These are phyloP conservation scores for Hymenopus coronatus DNA, from an alignment of 2,888 invertebrate species.

Conservation along the genomic window DNA sequence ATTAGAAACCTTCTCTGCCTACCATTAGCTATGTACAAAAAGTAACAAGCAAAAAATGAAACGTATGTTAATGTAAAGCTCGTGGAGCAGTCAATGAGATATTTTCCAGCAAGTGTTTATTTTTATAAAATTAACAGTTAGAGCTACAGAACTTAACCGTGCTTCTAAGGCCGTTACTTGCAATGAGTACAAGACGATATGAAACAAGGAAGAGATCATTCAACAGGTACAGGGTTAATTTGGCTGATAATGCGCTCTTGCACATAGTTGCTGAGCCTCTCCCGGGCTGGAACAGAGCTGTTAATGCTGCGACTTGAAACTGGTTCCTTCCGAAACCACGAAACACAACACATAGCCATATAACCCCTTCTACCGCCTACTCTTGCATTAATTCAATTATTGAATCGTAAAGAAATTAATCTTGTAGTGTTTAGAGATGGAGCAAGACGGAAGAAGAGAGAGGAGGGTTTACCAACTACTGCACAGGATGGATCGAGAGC, in stretches of 20 bases:
- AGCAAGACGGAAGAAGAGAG: not conserved
- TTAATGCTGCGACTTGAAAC: slow-evolving; percentile 8
- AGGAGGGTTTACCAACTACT: not conserved
- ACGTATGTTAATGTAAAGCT: no score
- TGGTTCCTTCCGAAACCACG: slow-evolving; percentile 21
- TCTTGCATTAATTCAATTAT: slow-evolving; percentile 49
- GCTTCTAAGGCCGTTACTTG: no score
- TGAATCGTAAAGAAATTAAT: slow-evolving; percentile 53
- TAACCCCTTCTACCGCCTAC: not conserved
- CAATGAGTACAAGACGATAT: no score
- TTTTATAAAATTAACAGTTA: no score
- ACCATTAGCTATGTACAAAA: no score
- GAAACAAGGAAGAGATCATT: not conserved
- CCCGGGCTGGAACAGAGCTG: not conserved
- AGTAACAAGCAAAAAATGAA: no score
- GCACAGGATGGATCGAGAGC: not conserved
- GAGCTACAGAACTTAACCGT: no score
- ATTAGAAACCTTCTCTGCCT: no score
- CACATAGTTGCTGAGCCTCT: not conserved
- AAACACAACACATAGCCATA: not conserved
- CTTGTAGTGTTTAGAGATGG: slow-evolving; percentile 45
- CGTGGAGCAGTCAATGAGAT: no score
- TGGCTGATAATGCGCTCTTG: not conserved
- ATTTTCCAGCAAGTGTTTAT: no score
- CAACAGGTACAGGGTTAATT: not conserved